Evolutionary conservation across 2,888 invertebrate species (phyloP).

Genomic region (Macrophya annulata): DNA sequence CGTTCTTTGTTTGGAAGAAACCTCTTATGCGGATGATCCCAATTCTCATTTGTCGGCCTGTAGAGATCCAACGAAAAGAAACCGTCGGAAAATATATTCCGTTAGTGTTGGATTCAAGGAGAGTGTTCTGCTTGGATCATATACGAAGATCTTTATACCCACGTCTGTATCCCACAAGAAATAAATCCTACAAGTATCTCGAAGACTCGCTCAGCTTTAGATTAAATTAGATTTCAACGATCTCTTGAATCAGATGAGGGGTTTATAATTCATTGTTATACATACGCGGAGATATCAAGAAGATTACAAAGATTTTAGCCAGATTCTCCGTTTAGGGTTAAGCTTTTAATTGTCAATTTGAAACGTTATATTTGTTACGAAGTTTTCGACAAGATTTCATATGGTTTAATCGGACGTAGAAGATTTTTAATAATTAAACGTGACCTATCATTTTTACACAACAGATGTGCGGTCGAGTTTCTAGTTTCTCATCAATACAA

Average conservation of each 20-base stretch:
- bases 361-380: not conserved
- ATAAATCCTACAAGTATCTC: not conserved
- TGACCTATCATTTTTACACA: not conserved
- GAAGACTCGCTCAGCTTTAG: constrained; percentile 25
- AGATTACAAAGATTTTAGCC: not conserved
- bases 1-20: constrained; percentile 48
- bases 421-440: not conserved
- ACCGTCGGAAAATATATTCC: not conserved
- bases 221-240: constrained; percentile 3
- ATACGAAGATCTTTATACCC: constrained; percentile 14
- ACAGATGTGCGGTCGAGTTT: not conserved
- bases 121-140: constrained; percentile 8
- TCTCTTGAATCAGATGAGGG: constrained; percentile 24
- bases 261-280: not conserved
- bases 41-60: constrained; percentile 46
- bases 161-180: not conserved
- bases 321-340: not conserved
- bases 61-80: constrained; percentile 34
- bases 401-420: not conserved
- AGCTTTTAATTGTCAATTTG: not conserved
- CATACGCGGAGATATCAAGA: constrained; percentile 10
- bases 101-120: not conserved
- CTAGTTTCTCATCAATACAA: not conserved
- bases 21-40: constrained; percentile 49
- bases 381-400: not conserved